Conservation (phyloP, 2,113 vertebrate species). For the Donacobius atricapilla region DNA sequence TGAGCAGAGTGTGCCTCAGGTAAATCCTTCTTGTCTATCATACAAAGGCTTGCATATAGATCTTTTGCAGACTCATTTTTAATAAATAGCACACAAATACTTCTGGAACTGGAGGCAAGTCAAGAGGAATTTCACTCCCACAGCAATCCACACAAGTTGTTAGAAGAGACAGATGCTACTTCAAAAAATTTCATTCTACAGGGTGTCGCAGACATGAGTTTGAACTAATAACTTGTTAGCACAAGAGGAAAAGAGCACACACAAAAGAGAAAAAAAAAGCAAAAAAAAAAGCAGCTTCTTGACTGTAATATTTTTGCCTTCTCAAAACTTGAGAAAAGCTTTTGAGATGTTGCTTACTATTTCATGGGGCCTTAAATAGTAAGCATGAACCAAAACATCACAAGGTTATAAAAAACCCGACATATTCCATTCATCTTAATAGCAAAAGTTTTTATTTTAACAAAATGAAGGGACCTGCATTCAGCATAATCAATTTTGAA, state of each 20-base stretch:
- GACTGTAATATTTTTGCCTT: not conserved
- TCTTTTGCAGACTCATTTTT: constrained; percentile 18
- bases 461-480: not conserved
- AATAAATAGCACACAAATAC: not conserved
- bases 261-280: not conserved
- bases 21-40: constrained; percentile 21
- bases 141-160: not conserved
- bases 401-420: not conserved
- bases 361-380: not conserved
- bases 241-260: not conserved
- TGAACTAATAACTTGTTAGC: constrained; percentile 1
- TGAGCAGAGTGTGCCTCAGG: not conserved
- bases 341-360: not conserved
- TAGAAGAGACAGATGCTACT: constrained; percentile 4
- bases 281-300: not conserved
- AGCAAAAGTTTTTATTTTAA: not conserved
- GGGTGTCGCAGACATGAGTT: not conserved
- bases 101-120: not conserved
- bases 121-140: constrained; percentile 23
- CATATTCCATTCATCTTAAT: not conserved
- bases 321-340: not conserved
- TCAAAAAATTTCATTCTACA: not conserved
- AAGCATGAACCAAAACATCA: not conserved
- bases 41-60: not conserved
- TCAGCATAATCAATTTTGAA: not conserved